Base-by-base conservation (phyloP, 2,113 vertebrate genomes). In the Vidua macroura region DNA sequence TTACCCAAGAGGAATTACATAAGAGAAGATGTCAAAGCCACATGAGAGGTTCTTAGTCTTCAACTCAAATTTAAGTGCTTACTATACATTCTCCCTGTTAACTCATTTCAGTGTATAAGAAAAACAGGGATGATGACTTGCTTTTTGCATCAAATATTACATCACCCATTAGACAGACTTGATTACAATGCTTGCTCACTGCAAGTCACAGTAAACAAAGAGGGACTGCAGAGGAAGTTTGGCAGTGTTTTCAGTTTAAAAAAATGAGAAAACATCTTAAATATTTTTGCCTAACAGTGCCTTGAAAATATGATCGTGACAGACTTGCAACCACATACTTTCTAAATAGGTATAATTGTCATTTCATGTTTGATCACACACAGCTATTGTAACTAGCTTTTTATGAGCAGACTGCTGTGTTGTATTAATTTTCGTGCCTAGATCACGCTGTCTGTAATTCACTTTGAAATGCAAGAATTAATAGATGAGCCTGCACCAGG, bases 391-490 rank as follows among this genome's bases (percentile, higher is more conserved):
- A 80, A 69, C 63, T 56, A 69, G 92, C 39, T 82, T 89, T 80
- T 41, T 52, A 46, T 37, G 58, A 91, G 66, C 2, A 2, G 22
- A 86, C 33, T 79, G 85, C 30, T 91, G 70, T 21, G 49, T 30
- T 74, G 28, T 53, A 67, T 72, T 89, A 43, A 80, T 82, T 66
- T 80, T 60, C 44, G n/a, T 78, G 86, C 75, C 83, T 93, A 92
- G 72, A 78, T 89, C 43, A 44, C 55, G 68, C n/a, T 41, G 46
- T 84, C 88, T 82, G 35, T 73, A 91, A 92, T 88, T 84, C 76
- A 60, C 80, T 78, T 63, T 59, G 66, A 87, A 86, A 86, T 46
- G 52, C 53, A 52, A 92, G 75, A 79, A 84, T 84, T 67, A 76
- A 77, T 41, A 67, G 48, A 93, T 75, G 44, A 39, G 70, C 46